phyloP scores from a whole-genome alignment of 2,888 invertebrate genomes.

The Boloria selene region DNA sequence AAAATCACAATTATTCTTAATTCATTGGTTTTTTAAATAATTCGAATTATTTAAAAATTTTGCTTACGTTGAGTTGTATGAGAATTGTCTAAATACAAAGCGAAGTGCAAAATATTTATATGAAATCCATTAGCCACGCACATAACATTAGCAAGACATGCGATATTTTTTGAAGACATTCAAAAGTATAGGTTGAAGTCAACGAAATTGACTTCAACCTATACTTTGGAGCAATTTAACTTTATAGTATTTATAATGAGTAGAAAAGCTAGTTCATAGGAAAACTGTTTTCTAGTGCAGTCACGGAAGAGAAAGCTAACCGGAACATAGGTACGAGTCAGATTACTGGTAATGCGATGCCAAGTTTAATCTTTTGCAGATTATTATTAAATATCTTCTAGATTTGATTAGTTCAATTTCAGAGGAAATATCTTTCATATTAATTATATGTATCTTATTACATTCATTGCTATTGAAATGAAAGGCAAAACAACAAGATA shows the following conservation, averaged over 20 bases:
- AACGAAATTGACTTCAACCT: constrained; percentile 12
- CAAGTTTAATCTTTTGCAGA: constrained; percentile 28
- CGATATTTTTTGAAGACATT: constrained; percentile 8
- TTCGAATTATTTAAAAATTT: too few species aligned
- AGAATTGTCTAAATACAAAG: too few species aligned
- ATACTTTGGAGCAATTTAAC: constrained; percentile 16
- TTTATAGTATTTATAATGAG: constrained; percentile 30
- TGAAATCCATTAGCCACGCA: background rate
- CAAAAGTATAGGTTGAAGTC: too few species aligned
- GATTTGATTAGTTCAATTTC: constrained; percentile 2
- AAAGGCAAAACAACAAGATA: too few species aligned
- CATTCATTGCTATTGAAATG: too few species aligned
- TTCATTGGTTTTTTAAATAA: too few species aligned
- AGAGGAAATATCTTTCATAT: background rate
- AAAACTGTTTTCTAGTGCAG: constrained; percentile 52
- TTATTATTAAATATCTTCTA: constrained; percentile 15
- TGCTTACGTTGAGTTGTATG: too few species aligned
- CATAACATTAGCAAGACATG: background rate
- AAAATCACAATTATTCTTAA: too few species aligned
- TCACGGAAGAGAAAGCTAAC: constrained; percentile 58
- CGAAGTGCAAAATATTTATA: background rate
- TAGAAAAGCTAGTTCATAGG: constrained; percentile 46
- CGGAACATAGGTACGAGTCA: constrained; percentile 38
- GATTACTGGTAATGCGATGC: constrained; percentile 38
- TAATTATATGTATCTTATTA: background rate